Percentiles rank a stretch among this genome's conserved stretches.
Conservation (phyloP, 2,113 vertebrate species). For the Sphaerodactylus townsendi region DNA sequence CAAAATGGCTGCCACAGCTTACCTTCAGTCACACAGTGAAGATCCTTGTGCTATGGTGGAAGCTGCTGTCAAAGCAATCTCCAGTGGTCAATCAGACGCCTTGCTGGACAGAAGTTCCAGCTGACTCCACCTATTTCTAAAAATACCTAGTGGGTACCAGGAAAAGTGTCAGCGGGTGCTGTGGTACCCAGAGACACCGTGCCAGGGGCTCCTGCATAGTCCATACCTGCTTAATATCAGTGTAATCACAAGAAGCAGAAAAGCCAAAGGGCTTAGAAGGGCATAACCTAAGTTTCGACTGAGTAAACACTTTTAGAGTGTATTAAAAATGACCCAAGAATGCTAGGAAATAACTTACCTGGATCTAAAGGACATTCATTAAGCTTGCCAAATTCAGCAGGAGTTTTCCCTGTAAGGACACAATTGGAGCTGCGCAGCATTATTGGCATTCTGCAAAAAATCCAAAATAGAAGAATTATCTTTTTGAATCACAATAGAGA, state of each 20-base stretch:
- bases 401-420: slow-evolving; percentile 93
- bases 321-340: not conserved
- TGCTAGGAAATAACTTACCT: slow-evolving; percentile 71
- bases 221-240: not conserved
- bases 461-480: not conserved
- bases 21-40: no score
- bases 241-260: no score
- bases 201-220: not conserved
- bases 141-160: no score
- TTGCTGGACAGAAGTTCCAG: no score
- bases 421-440: slow-evolving; percentile 98
- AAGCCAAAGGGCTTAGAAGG: no score
- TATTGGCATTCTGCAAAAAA: slow-evolving; percentile 90
- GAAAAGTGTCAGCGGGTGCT: no score
- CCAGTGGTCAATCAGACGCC: no score
- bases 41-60: no score
- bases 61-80: not conserved
- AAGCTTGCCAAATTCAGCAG: slow-evolving; percentile 93
- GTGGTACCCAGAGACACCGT: no score
- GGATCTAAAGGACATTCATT: slow-evolving; percentile 97
- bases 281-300: not conserved
- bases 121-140: no score
- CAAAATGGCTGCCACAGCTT: no score
- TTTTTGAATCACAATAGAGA: not conserved
- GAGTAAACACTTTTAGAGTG: not conserved